A percentile compares a stretch with the other conserved stretches of the same genome.
Evolutionary conservation across 2,113 vertebrate genomes (phyloP).

Genomic region (Xiphophorus maculatus): DNA sequence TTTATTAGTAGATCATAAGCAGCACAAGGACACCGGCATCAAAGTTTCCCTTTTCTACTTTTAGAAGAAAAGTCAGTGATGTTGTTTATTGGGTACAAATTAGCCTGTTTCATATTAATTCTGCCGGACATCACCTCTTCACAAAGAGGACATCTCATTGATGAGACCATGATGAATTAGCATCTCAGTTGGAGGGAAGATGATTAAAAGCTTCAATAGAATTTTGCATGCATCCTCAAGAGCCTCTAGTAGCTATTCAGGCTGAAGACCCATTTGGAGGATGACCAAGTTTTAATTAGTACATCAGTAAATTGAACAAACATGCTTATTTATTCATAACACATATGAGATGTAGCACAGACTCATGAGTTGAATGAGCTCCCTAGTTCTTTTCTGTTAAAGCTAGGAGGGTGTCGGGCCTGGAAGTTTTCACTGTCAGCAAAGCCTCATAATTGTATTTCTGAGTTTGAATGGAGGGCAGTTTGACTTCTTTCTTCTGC

Average conservation of each 20-base stretch:
- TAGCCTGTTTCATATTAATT: slow-evolving; percentile 1
- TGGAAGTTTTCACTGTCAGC: background rate
- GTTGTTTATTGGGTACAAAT: background rate
- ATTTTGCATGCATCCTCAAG: slow-evolving; percentile 12
- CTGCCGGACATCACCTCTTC: background rate
- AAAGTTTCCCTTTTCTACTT: slow-evolving; percentile 1
- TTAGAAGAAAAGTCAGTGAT: background rate
- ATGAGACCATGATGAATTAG: background rate
- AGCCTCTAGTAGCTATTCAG: background rate
- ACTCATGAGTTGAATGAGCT: background rate
- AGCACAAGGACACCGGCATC: background rate
- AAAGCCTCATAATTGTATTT: background rate
- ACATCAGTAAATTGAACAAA: slow-evolving; percentile 1
- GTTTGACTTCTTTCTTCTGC: too few species aligned
- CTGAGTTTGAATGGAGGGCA: too few species aligned
- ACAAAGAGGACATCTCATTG: background rate
- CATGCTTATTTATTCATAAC: slow-evolving; percentile 1
- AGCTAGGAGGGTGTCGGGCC: background rate
- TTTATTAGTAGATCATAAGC: background rate
- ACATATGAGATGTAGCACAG: background rate
- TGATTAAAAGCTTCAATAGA: slow-evolving; percentile 8
- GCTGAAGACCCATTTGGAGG: slow-evolving; percentile 7
- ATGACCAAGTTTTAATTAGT: slow-evolving; percentile 11
- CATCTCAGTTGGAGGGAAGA: background rate
- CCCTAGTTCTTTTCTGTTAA: background rate